Percentiles rank a stretch among this genome's conserved stretches.
phyloP scores from a whole-genome alignment of 2,888 invertebrate genomes.

The Hirtodrosophila trivittata region DNA sequence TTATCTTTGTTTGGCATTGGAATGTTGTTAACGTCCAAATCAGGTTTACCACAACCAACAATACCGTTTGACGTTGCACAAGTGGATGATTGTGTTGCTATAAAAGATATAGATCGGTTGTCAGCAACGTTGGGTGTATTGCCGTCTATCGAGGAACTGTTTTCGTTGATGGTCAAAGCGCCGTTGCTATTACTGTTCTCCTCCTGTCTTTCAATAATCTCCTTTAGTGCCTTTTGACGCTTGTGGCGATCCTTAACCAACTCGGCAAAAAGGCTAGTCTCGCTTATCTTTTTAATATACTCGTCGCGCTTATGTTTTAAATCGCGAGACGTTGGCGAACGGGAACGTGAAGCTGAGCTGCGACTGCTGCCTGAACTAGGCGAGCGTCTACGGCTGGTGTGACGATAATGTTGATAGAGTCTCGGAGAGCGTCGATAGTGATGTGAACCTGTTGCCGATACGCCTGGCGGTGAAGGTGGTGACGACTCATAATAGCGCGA shows the following conservation, averaged over 20 bases:
- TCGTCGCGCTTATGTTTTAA: slow-evolving; percentile 85
- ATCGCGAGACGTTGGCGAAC: slow-evolving; percentile 82
- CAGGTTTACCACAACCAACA: slow-evolving; percentile 58
- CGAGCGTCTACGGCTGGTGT: slow-evolving; percentile 61
- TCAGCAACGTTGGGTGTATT: slow-evolving; percentile 65
- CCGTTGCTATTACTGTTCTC: slow-evolving; percentile 84
- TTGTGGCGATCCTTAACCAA: slow-evolving; percentile 93
- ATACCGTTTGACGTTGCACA: slow-evolving; percentile 70
- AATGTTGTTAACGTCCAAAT: slow-evolving; percentile 88
- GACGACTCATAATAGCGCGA: slow-evolving; percentile 82
- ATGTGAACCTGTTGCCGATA: slow-evolving; percentile 56
- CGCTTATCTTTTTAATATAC: slow-evolving; percentile 92
- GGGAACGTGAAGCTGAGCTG: slow-evolving; percentile 81
- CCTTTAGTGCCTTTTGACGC: slow-evolving; percentile 89
- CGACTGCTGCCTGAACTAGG: slow-evolving; percentile 70
- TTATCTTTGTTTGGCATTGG: slow-evolving; percentile 86
- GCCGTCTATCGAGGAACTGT: slow-evolving; percentile 82
- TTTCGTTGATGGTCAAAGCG: slow-evolving; percentile 81
- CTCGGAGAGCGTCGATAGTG: slow-evolving; percentile 69
- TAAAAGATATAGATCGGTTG: slow-evolving; percentile 33
- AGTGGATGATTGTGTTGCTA: slow-evolving; percentile 46
- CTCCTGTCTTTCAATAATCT: slow-evolving; percentile 88
- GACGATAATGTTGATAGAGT: slow-evolving; percentile 59
- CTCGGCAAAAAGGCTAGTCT: slow-evolving; percentile 95
- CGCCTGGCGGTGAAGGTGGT: slow-evolving; percentile 81